These are phyloP conservation scores for Pyrrhosoma nymphula DNA, from an alignment of 2,888 invertebrate genomes.

Conservation along the genomic window DNA sequence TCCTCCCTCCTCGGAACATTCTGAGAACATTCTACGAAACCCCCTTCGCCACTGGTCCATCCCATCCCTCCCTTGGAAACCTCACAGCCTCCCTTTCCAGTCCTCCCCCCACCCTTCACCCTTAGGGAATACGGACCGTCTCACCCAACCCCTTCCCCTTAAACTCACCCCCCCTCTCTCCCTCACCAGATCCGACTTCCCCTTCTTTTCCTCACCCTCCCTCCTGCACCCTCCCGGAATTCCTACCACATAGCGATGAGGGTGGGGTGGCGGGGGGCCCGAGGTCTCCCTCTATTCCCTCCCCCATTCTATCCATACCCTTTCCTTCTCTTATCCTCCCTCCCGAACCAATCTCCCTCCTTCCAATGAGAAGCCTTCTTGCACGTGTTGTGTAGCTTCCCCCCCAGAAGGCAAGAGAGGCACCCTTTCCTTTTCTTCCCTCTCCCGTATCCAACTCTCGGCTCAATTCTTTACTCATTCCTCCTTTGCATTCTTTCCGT, in stretches of 20 bases:
- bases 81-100: not conserved
- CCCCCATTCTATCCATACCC: not conserved
- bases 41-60: not conserved
- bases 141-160: not conserved
- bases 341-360: no score
- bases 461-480: no score
- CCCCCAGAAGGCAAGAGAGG: no score
- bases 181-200: no score
- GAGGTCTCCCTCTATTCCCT: not conserved
- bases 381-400: not conserved
- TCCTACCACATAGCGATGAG: constrained; percentile 15
- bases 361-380: not conserved
- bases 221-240: not conserved
- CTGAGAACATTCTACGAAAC: constrained; percentile 4
- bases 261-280: not conserved
- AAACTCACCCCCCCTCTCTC: not conserved
- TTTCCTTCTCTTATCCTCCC: not conserved
- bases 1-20: not conserved
- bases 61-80: not conserved
- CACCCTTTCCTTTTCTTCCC: no score
- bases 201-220: not conserved
- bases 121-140: not conserved
- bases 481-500: no score
- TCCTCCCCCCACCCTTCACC: not conserved
- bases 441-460: no score